Evolutionary conservation across 2,113 vertebrate species (phyloP), one percentile per base, ranked within the genome.

Genomic region (Elephantulus edwardii): DNA sequence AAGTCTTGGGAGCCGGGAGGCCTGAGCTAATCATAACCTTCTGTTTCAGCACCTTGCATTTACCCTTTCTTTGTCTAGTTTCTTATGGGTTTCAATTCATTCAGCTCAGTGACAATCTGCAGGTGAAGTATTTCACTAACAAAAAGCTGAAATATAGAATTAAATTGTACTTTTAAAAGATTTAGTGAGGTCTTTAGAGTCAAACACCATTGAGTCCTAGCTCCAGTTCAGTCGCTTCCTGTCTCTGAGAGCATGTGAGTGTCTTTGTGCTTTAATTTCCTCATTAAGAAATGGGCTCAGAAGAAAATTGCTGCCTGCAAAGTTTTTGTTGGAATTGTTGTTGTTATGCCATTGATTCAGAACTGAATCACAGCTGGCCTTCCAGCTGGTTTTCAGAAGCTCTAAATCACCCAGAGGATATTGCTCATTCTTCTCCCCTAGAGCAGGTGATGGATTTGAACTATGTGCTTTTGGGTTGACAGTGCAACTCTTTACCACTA

Each of bases 11-110:
- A 76, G 1, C 58, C 22, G 11, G n/a, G 35, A 19, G 6, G 6
- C 30, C 24, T 0, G 0, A n/a, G 44, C 5, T 19, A 26, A 7
- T 2, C 30, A 10, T n/a, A 13, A 28, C 52, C 54, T 26, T n/a
- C n/a, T 8, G 33, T 46, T 20, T 64, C 10, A 74, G 80, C 46
- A 38, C 8, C 13, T 12, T 8, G n/a, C 33, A 33, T 13, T 5
- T 16, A 7, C 30, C 2, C 9, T 38, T 58, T 60, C 24, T 52
- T 14, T 26, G 14, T 38, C 28, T 22, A 17, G 42, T 66, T 52
- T 66, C 50, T 5, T 17, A 3, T 40, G 33, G 56, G 54, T 38
- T 54, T 6, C 9, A 48, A 16, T 66, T 42, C 44, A 22, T 8
- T 4, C 0, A 4, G 10, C n/a, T n/a, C 35, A 28, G 30, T 20